phyloP scores from a whole-genome alignment of 92 coral and sea anemone genomes.

The Bergia puertoricense region DNA sequence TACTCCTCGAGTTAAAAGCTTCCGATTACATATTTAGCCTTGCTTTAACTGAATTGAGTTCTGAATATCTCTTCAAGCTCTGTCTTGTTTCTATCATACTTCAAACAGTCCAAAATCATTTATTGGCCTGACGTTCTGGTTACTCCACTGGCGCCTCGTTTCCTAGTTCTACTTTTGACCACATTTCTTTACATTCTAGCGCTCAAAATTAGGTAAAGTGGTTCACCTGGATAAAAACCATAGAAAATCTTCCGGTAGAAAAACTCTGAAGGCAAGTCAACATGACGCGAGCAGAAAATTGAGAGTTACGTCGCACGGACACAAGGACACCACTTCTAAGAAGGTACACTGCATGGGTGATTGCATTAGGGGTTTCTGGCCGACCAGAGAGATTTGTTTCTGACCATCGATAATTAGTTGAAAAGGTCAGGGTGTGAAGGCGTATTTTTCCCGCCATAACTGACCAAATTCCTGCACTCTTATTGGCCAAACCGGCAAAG shows the following conservation, averaged over 20 bases:
- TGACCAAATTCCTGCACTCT: too few species aligned
- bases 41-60: background rate
- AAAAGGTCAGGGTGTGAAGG: too few species aligned
- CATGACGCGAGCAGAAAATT: background rate
- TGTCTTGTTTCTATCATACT: too few species aligned
- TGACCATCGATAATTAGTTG: background rate
- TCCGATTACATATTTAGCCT: background rate
- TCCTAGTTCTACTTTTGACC: background rate
- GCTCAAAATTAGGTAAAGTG: slow-evolving; percentile 26
- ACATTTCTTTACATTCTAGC: background rate
- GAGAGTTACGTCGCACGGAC: background rate
- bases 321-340: background rate
- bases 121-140: too few species aligned
- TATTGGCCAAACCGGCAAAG: too few species aligned
- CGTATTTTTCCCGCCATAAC: too few species aligned
- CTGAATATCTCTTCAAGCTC: too few species aligned
- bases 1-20: background rate
- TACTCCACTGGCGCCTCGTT: too few species aligned
- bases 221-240: background rate
- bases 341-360: slow-evolving; percentile 2
- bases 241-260: background rate
- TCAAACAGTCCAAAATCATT: too few species aligned
- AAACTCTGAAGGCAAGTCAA: slow-evolving; percentile 2
- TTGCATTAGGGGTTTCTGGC: too few species aligned
- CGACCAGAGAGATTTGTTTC: background rate